Conservation (phyloP, 35 echinoderm and acorn worm genomes). For the Chiridota heheva region DNA sequence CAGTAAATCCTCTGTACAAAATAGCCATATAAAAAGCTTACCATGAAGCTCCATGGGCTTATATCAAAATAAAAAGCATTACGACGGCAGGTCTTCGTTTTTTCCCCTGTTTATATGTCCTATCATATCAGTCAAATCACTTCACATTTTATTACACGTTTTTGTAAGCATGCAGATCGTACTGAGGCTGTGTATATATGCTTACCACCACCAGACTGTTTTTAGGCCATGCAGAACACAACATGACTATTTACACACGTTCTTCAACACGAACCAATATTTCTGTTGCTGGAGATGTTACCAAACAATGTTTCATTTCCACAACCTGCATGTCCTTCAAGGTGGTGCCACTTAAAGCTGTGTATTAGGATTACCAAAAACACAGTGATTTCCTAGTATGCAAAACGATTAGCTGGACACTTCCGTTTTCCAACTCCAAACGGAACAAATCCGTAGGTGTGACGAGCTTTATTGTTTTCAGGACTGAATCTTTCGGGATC, state of each 20-base stretch:
- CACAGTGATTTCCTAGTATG: constrained; percentile 60
- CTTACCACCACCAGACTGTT: too few relatives aligned
- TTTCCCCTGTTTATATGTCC: too few relatives aligned
- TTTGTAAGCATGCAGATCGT: too few relatives aligned
- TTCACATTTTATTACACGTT: too few relatives aligned
- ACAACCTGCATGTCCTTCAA: constrained; percentile 62
- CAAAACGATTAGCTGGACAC: constrained; percentile 66
- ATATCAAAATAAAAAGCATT: too few relatives aligned
- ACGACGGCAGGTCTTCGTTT: too few relatives aligned
- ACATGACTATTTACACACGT: constrained; percentile 8
- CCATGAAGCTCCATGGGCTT: too few relatives aligned
- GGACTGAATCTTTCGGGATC: constrained; percentile 67
- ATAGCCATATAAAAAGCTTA: too few relatives aligned
- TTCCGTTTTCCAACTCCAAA: constrained; percentile 70
- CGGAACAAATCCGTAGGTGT: constrained; percentile 34
- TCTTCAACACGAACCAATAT: constrained; percentile 72
- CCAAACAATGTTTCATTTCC: constrained; percentile 48
- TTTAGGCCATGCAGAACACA: too few relatives aligned
- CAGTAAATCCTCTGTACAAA: too few relatives aligned
- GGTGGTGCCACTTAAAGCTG: constrained; percentile 62
- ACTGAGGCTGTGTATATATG: too few relatives aligned
- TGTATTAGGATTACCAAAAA: constrained; percentile 60
- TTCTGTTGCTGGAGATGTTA: constrained; percentile 64
- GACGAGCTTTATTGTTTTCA: constrained; percentile 47
- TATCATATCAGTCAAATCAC: too few relatives aligned